Conservation (phyloP, 2,888 invertebrate species). For the Eumacrocentrus americanus region DNA sequence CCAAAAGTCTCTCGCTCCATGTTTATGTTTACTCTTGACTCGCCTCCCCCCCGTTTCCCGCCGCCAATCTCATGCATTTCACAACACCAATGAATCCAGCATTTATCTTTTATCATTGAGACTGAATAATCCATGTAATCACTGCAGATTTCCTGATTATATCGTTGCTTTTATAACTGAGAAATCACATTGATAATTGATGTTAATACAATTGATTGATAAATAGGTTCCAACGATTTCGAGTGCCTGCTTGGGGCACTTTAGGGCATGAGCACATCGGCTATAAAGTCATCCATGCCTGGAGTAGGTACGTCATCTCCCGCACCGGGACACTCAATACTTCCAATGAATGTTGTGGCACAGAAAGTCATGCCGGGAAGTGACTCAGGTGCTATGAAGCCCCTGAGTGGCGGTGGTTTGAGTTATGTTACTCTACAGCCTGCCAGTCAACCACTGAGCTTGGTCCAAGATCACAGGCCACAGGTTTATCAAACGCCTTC, state of each 20-base stretch:
- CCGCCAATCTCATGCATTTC: constrained; percentile 22
- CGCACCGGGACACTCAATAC: constrained; percentile 53
- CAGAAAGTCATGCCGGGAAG: constrained; percentile 53
- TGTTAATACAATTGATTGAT: background rate
- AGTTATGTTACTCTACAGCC: constrained; percentile 57
- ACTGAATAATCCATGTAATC: background rate
- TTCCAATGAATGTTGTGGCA: constrained; percentile 59
- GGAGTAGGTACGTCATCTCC: constrained; percentile 54
- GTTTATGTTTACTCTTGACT: constrained; percentile 58
- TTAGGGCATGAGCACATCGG: constrained; percentile 56
- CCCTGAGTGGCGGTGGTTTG: constrained; percentile 49
- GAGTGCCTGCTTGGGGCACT: constrained; percentile 15
- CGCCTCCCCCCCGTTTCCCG: constrained; percentile 26
- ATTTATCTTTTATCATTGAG: too few relatives aligned
- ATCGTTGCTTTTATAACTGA: background rate
- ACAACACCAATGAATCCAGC: constrained; percentile 11
- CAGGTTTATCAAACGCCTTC: constrained; percentile 51
- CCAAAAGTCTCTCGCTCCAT: constrained; percentile 39
- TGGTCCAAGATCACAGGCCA: constrained; percentile 59
- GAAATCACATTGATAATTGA: background rate
- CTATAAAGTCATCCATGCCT: constrained; percentile 58
- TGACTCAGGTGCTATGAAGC: constrained; percentile 48
- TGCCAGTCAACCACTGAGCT: constrained; percentile 54
- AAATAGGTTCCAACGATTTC: constrained; percentile 22
- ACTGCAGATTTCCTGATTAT: constrained; percentile 1